Conservation (phyloP, 1,140 invertebrate genomes). For the Theocolax elegans region DNA sequence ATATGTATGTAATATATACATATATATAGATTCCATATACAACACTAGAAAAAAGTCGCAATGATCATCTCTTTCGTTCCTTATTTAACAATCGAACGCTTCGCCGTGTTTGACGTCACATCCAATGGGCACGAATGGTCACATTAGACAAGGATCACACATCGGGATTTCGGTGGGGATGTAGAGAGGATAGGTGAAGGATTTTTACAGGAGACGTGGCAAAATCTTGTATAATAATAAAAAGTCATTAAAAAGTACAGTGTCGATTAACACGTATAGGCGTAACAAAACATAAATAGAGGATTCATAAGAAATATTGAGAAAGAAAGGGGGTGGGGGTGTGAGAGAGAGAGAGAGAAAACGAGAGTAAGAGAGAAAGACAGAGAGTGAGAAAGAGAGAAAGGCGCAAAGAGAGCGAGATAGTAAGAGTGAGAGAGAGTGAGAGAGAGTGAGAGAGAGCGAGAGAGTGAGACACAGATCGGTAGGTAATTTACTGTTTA, state of each 20-base stretch:
- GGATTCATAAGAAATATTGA: neutral
- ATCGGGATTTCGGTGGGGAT: constrained; percentile 1
- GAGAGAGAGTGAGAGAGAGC: too few species aligned
- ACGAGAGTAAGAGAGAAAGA: neutral
- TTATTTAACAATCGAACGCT: constrained; percentile 28
- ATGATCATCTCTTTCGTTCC: constrained; percentile 19
- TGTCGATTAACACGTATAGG: too few species aligned
- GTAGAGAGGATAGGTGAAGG: too few species aligned
- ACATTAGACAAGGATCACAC: neutral
- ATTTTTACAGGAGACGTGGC: too few species aligned
- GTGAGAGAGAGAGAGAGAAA: neutral
- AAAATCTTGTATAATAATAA: too few species aligned
- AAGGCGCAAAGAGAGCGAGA: neutral
- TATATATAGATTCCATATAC: constrained; percentile 31
- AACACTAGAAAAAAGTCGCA: constrained; percentile 33
- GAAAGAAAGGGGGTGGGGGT: neutral
- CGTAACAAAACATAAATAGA: neutral
- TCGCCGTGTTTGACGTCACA: constrained; percentile 27
- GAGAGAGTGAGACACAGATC: too few species aligned
- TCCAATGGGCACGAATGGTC: constrained; percentile 17
- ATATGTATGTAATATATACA: too few species aligned
- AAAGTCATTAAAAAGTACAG: too few species aligned
- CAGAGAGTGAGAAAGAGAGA: neutral
- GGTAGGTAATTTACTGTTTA: too few species aligned
- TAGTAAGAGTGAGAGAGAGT: too few species aligned